Percentiles rank a stretch among this genome's conserved stretches.
These are phyloP conservation scores for Sebastes diaconus DNA, from an alignment of 2,797 vertebrate genomes.

Conservation along the genomic window DNA sequence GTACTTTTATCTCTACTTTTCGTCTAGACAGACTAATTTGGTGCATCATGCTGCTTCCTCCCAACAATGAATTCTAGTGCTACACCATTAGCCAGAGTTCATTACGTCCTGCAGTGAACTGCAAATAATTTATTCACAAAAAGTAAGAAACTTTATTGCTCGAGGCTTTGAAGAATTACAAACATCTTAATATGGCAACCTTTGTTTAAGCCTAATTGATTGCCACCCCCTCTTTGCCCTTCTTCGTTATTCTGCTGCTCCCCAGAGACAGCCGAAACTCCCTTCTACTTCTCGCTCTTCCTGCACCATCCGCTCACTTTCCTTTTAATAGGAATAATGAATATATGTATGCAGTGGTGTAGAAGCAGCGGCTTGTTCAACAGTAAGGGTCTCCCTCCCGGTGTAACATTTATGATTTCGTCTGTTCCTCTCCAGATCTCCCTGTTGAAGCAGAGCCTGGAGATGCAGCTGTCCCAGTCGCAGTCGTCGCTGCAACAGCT, in stretches of 20 bases:
- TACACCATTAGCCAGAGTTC: background rate
- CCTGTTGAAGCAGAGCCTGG: conserved; percentile 95
- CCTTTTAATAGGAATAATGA: background rate
- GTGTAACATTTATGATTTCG: background rate
- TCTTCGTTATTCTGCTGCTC: conserved; percentile 8
- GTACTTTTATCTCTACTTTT: background rate
- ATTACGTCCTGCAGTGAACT: background rate
- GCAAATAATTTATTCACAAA: background rate
- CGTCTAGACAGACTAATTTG: conserved; percentile 29
- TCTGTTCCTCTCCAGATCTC: conserved; percentile 85
- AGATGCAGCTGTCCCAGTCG: conserved; percentile 97
- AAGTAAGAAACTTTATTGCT: conserved; percentile 1
- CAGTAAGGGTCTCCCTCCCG: background rate
- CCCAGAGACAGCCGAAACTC: background rate
- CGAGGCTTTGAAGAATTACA: conserved; percentile 4
- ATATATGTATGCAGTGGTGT: background rate
- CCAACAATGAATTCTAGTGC: background rate
- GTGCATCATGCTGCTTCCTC: background rate
- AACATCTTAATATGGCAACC: background rate
- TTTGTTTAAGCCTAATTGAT: conserved; percentile 42
- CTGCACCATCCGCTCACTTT: background rate
- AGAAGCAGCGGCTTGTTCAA: background rate
- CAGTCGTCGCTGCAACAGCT: conserved; percentile 96
- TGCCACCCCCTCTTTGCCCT: background rate
- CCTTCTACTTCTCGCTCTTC: background rate